Evolutionary conservation across 2,797 vertebrate genomes (phyloP), one percentile per base, ranked within the genome.

Genomic region (Manis pentadactyla): DNA sequence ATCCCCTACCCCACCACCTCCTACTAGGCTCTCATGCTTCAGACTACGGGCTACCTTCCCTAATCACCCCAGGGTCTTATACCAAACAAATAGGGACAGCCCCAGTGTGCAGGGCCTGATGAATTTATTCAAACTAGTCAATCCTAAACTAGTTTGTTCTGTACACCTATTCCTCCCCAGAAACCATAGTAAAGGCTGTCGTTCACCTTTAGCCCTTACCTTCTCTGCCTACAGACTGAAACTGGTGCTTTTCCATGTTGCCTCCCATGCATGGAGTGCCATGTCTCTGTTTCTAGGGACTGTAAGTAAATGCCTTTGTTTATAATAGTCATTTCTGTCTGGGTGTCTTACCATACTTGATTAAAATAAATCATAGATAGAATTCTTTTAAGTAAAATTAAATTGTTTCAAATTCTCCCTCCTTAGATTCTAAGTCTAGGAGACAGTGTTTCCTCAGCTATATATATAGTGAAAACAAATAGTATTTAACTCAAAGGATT

Each of bases 401-500:
- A n/a, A 49, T 78, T 19, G 3, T 83, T 82, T 82, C 53, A 25
- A 94, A 77, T 86, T 87, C 4, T 74, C 51, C 2, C 1, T 94
- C 5, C 12, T 68, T 29, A 34, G 9, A 51, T 25, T 93, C 7
- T 82, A 86, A 91, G 51, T 63, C 29, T 49, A 49, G 19, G 10
- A 95, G 4, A 23, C 23, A 78, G 2, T 71, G 2, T 77, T 90
- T 94, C 21, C 19, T 94, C 23, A 79, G 15, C 9, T 37, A 7
- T 53, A 34, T 53, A 34, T 63, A 17, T 17, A 64, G 31, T 31
- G 34, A 89, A 73, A 49, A 63, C 42, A 78, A 46, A 57, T 55
- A 75, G 39, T 89, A 90, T 68, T 89, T 89, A 91, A 83, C 29
- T 85, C 9, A 94, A 88, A 63, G 0, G 7, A 85, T 23, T 95